These are phyloP conservation scores for Sesamia nonagrioides DNA, from an alignment of 1,140 invertebrate genomes.

Conservation along the genomic window DNA sequence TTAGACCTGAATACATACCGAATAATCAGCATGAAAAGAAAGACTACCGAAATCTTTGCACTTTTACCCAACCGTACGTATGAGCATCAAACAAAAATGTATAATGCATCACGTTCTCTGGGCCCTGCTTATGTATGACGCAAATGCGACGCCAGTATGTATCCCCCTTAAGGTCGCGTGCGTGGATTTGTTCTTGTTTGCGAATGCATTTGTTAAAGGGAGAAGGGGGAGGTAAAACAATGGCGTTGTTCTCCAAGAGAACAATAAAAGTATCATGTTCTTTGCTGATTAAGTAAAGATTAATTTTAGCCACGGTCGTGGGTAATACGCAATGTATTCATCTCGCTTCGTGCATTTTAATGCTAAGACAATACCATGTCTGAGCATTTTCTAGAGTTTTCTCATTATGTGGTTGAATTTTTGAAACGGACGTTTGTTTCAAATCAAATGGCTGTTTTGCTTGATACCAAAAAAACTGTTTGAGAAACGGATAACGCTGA, in stretches of 20 bases:
- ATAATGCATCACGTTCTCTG: neutral
- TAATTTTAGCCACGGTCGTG: slow-evolving; percentile 30
- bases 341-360: slow-evolving; percentile 8
- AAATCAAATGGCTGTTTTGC: too few relatives aligned
- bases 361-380: slow-evolving; percentile 35
- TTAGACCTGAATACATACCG: too few relatives aligned
- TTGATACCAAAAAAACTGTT: too few relatives aligned
- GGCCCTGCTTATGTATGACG: slow-evolving; percentile 12
- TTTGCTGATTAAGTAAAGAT: slow-evolving; percentile 27
- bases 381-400: slow-evolving; percentile 12
- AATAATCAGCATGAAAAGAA: too few relatives aligned
- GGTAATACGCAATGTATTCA: slow-evolving; percentile 35
- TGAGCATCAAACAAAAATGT: neutral
- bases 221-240: neutral
- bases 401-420: slow-evolving; percentile 13
- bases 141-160: neutral
- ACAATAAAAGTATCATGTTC: slow-evolving; percentile 45
- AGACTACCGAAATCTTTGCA: too few relatives aligned
- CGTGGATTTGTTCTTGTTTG: slow-evolving; percentile 46
- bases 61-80: neutral
- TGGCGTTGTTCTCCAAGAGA: slow-evolving; percentile 25
- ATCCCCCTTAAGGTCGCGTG: slow-evolving; percentile 21
- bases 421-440: neutral
- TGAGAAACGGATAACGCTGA: too few relatives aligned
- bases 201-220: slow-evolving; percentile 42